Conservation (phyloP, 2,797 vertebrate species). For the Chiloscyllium punctatum region DNA sequence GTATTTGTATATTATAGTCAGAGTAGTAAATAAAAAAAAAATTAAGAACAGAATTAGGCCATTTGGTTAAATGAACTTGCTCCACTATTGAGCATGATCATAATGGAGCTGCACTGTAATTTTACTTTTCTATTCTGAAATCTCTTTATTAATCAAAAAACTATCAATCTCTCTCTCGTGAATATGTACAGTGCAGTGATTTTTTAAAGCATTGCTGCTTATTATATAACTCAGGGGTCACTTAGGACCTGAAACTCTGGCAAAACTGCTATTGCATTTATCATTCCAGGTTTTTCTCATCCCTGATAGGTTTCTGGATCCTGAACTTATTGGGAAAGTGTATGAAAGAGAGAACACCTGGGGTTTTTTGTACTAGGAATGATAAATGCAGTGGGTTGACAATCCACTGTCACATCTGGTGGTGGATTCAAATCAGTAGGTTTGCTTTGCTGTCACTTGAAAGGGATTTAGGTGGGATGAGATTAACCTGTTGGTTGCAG, state of each 20-base stretch:
- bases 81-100: neutral
- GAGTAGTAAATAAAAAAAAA: neutral
- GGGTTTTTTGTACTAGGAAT: neutral
- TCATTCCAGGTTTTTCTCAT: neutral
- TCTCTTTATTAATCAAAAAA: too few relatives aligned
- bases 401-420: neutral
- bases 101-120: too few relatives aligned
- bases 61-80: neutral
- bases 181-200: neutral
- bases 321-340: neutral
- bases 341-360: neutral
- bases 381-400: neutral
- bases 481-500: neutral
- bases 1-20: neutral
- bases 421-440: neutral
- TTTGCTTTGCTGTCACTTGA: neutral
- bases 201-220: neutral
- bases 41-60: neutral
- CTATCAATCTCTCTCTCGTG: neutral
- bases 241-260: too few relatives aligned
- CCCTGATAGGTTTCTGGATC: neutral
- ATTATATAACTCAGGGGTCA: neutral
- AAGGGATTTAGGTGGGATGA: neutral
- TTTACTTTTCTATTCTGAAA: too few relatives aligned
- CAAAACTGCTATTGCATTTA: neutral